Conservation (phyloP, 2,113 vertebrate species). For the Herpetotheres cachinnans region DNA sequence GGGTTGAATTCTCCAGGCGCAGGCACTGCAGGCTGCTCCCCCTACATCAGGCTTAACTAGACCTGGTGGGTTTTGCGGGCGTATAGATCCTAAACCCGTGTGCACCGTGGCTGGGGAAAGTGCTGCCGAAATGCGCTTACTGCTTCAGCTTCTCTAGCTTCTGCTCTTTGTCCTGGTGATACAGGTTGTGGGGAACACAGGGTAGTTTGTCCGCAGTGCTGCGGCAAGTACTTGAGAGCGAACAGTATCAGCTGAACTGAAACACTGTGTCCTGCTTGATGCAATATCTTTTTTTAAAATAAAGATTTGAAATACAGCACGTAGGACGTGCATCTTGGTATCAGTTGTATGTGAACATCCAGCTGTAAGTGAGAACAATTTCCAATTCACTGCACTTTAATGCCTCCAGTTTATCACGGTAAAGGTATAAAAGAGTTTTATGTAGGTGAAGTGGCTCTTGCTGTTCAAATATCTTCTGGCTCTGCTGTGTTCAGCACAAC, state of each 20-base stretch:
- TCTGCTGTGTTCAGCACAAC: background rate
- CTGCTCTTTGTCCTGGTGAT: background rate
- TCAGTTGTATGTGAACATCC: slow-evolving; percentile 1
- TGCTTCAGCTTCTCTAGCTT: background rate
- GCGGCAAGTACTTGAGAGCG: background rate
- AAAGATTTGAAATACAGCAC: background rate
- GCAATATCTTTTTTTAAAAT: background rate
- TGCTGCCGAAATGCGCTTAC: background rate
- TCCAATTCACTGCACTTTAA: slow-evolving; percentile 55
- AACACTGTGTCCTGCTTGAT: background rate
- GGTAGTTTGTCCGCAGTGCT: background rate
- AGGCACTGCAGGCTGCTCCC: background rate
- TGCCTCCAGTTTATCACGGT: slow-evolving; percentile 53
- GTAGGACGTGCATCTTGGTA: background rate
- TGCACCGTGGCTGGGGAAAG: background rate
- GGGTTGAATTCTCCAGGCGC: background rate
- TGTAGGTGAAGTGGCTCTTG: slow-evolving; percentile 47
- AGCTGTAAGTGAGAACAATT: slow-evolving; percentile 52
- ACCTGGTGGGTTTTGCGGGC: background rate
- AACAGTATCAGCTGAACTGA: background rate
- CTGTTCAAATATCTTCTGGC: slow-evolving; percentile 40
- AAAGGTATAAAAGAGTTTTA: slow-evolving; percentile 56
- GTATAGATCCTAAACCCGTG: accelerated
- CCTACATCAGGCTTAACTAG: background rate
- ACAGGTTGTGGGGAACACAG: background rate